A percentile compares a stretch with the other conserved stretches of the same genome.
phyloP scores from a whole-genome alignment of 53 echinoderm and acorn worm species.

The Apostichopus leukothele region DNA sequence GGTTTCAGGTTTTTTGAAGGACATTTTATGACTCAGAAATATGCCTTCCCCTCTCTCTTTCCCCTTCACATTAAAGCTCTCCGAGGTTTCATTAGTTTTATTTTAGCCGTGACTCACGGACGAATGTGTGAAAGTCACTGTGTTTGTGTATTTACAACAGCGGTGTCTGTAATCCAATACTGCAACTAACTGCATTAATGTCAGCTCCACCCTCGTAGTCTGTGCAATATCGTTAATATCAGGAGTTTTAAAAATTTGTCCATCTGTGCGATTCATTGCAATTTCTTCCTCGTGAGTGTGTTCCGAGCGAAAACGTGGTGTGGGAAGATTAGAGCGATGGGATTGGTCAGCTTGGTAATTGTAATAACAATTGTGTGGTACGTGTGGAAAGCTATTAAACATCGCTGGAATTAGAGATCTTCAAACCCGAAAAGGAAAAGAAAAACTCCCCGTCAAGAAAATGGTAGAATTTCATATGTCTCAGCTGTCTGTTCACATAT shows the following conservation, averaged over 20 bases:
- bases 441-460: neutral
- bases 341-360: too few species aligned
- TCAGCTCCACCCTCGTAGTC: neutral
- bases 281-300: too few species aligned
- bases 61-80: neutral
- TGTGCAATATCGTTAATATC: neutral
- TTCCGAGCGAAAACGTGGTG: too few species aligned
- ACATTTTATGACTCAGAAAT: too few species aligned
- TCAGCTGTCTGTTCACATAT: neutral
- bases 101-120: neutral
- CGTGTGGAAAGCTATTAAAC: constrained; percentile 12
- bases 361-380: neutral
- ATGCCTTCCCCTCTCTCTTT: neutral
- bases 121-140: neutral
- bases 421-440: neutral
- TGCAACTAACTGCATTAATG: neutral
- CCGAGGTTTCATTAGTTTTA: neutral
- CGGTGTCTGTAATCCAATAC: neutral
- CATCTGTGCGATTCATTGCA: too few species aligned
- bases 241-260: neutral
- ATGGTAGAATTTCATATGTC: neutral
- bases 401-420: neutral
- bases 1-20: too few species aligned
- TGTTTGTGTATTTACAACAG: neutral
- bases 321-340: too few species aligned